Base-by-base conservation (phyloP, 2,113 vertebrate species). In the Chroicocephalus ridibundus region DNA sequence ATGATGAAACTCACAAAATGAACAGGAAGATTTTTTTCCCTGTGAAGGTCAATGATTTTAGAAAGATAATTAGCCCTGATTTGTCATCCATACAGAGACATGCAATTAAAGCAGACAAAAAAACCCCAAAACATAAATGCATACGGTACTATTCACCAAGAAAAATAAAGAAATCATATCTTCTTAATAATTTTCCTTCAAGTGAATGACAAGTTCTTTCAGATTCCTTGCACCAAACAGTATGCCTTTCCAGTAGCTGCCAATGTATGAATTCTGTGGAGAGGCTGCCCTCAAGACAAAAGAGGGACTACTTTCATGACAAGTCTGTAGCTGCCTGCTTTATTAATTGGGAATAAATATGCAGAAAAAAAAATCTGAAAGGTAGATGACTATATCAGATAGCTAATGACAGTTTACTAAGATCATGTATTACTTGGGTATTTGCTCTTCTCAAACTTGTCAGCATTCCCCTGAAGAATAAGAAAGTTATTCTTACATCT, bases 61-160 rank as follows among this genome's bases (percentile, higher is more conserved):
- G 64, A 82, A 61, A 74, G 31, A 77, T 12, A 66, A 49, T 44
- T 13, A 75, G 16, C 57, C 18, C 32, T 86, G 40, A 76, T 19
- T 44, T 77, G 44, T 40, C 20, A 52, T 57, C 25, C n/a, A 44
- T 46, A 34, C 5, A 86, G 36, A 75, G 36, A 47, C 2, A 42
- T 5, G 5, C 16, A 82, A 61, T 52, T 71, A 82, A 87, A 93
- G 32, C 6, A 69, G 38, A 31, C 12, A 60, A 69, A 46, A 47
- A 4, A 0, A 0, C 9, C 5, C 5, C 26, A 15, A 54, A 77
- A 44, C 24, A 15, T 57, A 71, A 81, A 68, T 1, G 4, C 15
- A n/a, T 7, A 55, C 5, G 52, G 6, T 40, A 34, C 18, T 64
- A 75, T 52, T 16, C 14, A 58, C 7, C 7, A 84, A 72, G 57